phyloP scores from a whole-genome alignment of 53 echinoderm and acorn worm genomes.

The Antedon mediterranea region DNA sequence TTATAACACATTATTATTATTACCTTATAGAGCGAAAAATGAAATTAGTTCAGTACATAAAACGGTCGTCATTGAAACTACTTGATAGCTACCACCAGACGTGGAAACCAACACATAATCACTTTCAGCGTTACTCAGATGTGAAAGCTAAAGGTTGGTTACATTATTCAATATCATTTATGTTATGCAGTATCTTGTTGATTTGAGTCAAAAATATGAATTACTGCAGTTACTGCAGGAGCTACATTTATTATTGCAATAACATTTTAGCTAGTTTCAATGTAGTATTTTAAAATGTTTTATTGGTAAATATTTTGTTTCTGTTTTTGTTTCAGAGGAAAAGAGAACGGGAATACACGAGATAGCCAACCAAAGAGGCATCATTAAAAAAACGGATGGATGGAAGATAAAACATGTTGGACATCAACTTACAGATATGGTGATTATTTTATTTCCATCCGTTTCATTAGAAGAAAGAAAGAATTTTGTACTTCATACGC shows the following conservation, averaged over 20 bases:
- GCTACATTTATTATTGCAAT: too few relatives aligned
- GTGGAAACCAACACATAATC: constrained; percentile 96
- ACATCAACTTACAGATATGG: constrained; percentile 85
- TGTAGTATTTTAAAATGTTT: too few relatives aligned
- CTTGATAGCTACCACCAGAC: constrained; percentile 71
- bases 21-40: constrained; percentile 17
- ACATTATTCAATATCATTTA: too few relatives aligned
- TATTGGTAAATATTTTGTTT: not conserved
- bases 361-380: constrained; percentile 90
- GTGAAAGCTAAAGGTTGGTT: constrained; percentile 79
- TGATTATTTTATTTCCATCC: too few relatives aligned
- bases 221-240: too few relatives aligned
- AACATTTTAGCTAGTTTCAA: too few relatives aligned
- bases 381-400: constrained; percentile 85
- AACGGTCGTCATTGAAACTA: constrained; percentile 61
- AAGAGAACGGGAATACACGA: constrained; percentile 78
- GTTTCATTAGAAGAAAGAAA: too few relatives aligned
- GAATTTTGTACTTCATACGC: too few relatives aligned
- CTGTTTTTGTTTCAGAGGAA: constrained; percentile 36
- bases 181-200: too few relatives aligned
- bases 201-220: too few relatives aligned
- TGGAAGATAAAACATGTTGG: constrained; percentile 92
- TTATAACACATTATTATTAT: too few relatives aligned
- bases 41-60: constrained; percentile 88
- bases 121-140: constrained; percentile 92